Percentiles rank a stretch among this genome's conserved stretches.
Evolutionary conservation across 1,140 invertebrate species (phyloP).

Genomic region (Caenorhabditis inopinata): DNA sequence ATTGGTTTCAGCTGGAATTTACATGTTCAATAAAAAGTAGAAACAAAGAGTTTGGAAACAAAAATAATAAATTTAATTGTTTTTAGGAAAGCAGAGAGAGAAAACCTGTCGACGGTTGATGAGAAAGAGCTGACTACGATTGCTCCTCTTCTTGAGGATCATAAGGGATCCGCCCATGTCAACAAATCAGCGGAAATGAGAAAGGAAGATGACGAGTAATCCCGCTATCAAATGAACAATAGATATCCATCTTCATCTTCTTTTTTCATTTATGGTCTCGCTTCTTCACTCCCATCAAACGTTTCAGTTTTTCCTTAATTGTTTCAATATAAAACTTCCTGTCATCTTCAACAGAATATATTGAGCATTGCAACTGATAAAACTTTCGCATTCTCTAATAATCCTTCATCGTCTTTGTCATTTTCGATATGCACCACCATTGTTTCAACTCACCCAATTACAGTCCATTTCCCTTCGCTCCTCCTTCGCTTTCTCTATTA

Average conservation of each 20-base stretch:
- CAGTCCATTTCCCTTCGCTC: background rate
- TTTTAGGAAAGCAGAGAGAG: constrained; percentile 3
- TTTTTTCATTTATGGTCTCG: constrained; percentile 12
- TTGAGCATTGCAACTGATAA: too few relatives aligned
- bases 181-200: background rate
- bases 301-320: background rate
- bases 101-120: background rate
- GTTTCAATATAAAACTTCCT: too few relatives aligned
- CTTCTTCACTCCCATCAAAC: background rate
- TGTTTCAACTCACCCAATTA: background rate
- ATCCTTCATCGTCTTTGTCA: background rate
- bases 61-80: background rate
- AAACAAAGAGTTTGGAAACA: too few relatives aligned
- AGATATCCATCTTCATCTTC: background rate
- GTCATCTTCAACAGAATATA: too few relatives aligned
- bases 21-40: background rate
- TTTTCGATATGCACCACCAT: background rate
- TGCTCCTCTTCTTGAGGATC: constrained; percentile 30
- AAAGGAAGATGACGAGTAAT: constrained; percentile 7
- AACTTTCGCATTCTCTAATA: background rate
- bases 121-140: constrained; percentile 29
- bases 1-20: background rate
- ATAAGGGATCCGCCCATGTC: background rate
- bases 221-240: background rate
- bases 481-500: constrained; percentile 17